Percentiles rank a stretch among this genome's conserved stretches.
Evolutionary conservation across 2,113 vertebrate genomes (phyloP).

Genomic region (Tachysurus fulvidraco): DNA sequence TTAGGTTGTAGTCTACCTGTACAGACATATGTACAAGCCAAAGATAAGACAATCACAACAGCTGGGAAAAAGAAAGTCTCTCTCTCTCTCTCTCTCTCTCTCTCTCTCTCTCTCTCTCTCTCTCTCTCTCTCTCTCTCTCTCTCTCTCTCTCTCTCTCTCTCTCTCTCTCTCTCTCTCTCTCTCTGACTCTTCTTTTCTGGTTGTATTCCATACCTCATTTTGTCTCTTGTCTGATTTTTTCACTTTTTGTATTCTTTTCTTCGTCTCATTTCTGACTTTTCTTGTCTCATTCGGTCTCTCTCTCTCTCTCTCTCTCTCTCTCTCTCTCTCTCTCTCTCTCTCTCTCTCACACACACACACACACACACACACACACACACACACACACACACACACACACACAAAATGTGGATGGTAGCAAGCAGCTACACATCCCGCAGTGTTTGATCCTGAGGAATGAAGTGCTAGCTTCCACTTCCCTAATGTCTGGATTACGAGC

Average conservation of each 20-base stretch:
- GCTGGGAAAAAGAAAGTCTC: neutral
- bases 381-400: neutral
- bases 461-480: constrained; percentile 24
- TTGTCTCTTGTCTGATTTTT: too few species aligned
- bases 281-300: too few species aligned
- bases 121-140: constrained; percentile 26
- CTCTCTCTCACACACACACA: constrained; percentile 22
- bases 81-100: neutral
- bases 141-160: constrained; percentile 27
- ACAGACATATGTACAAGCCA: constrained; percentile 17
- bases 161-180: constrained; percentile 26
- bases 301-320: neutral
- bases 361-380: neutral
- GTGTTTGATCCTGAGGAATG: constrained; percentile 45
- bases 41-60: constrained; percentile 9
- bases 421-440: constrained; percentile 49
- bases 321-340: neutral
- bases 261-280: too few species aligned
- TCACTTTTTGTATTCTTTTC: too few species aligned
- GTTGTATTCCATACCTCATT: too few species aligned
- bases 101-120: neutral
- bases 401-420: constrained; percentile 29
- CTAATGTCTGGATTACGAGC: constrained; percentile 48
- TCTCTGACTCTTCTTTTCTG: neutral
- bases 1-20: neutral